phyloP scores from a whole-genome alignment of 2,888 invertebrate species.

The Geotrupes spiniger region DNA sequence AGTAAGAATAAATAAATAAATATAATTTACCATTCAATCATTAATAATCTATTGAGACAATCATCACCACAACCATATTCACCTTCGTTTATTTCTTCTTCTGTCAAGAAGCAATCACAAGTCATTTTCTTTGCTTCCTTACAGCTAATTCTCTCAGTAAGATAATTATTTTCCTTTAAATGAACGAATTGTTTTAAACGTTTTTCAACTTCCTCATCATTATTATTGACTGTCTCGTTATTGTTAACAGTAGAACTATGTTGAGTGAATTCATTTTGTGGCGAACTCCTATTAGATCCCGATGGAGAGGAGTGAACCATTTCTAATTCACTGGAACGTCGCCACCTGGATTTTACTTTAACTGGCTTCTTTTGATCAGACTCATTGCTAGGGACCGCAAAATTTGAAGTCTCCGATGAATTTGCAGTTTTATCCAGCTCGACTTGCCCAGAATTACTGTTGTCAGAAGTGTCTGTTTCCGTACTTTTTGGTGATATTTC shows the following conservation, averaged over 20 bases:
- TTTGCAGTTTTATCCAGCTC: slow-evolving; percentile 8
- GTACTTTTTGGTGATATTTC: slow-evolving; percentile 4
- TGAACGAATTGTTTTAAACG: slow-evolving; percentile 74
- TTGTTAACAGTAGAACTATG: background rate
- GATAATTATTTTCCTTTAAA: slow-evolving; percentile 83
- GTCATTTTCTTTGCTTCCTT: slow-evolving; percentile 92
- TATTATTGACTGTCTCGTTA: slow-evolving; percentile 25
- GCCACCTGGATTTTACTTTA: slow-evolving; percentile 77
- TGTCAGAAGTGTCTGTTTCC: slow-evolving; percentile 56
- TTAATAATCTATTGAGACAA: slow-evolving; percentile 93
- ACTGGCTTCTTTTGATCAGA: slow-evolving; percentile 67
- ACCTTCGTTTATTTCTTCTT: slow-evolving; percentile 81
- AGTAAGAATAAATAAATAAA: background rate
- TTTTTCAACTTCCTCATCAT: slow-evolving; percentile 53
- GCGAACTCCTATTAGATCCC: slow-evolving; percentile 5
- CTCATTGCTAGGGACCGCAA: slow-evolving; percentile 39
- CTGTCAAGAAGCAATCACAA: slow-evolving; percentile 90
- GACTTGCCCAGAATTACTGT: slow-evolving; percentile 52
- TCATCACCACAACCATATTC: slow-evolving; percentile 91
- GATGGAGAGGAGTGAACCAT: slow-evolving; percentile 1
- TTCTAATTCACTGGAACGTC: slow-evolving; percentile 72
- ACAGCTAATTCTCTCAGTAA: slow-evolving; percentile 78
- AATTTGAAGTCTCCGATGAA: slow-evolving; percentile 44
- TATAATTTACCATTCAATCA: slow-evolving; percentile 89
- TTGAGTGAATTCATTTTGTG: slow-evolving; percentile 1